Percentiles rank a stretch among this genome's conserved stretches.
These are phyloP conservation scores for Aphidius colemani DNA, from an alignment of 2,888 invertebrate genomes.

Conservation along the genomic window DNA sequence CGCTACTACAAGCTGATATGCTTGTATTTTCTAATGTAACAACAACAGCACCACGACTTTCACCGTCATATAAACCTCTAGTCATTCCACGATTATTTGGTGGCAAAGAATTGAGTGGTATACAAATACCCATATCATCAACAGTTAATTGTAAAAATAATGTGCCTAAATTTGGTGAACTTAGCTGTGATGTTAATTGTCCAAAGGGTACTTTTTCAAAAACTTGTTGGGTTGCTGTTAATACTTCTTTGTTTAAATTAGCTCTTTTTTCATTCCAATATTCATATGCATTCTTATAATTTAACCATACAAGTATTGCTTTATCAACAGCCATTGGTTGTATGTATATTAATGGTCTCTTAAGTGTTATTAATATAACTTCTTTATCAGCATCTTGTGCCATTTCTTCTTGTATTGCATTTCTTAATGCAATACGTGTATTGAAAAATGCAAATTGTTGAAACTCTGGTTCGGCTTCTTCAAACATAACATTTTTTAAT, in stretches of 20 bases:
- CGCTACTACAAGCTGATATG: conserved; percentile 92
- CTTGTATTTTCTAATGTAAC: conserved; percentile 96
- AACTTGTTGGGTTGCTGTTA: conserved; percentile 75
- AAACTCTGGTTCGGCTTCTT: conserved; percentile 96
- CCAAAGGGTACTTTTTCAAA: conserved; percentile 80
- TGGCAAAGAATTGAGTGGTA: conserved; percentile 85
- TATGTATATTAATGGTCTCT: conserved; percentile 92
- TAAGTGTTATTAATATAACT: conserved; percentile 87
- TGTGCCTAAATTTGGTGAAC: conserved; percentile 83
- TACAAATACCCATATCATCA: conserved; percentile 94
- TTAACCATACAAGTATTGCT: conserved; percentile 97
- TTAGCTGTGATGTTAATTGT: conserved; percentile 76
- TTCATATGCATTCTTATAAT: conserved; percentile 99
- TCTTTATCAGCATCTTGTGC: conserved; percentile 82
- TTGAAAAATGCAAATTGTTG: conserved; percentile 98
- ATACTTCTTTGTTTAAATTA: conserved; percentile 86
- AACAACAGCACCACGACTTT: conserved; percentile 89
- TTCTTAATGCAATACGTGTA: conserved; percentile 84
- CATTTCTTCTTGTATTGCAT: conserved; percentile 90
- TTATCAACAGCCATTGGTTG: conserved; percentile 98
- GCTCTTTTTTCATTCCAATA: conserved; percentile 98
- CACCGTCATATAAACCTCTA: conserved; percentile 72
- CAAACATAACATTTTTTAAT: conserved; percentile 90
- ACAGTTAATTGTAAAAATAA: conserved; percentile 92
- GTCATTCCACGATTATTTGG: conserved; percentile 69